Evolutionary conservation across 2,113 vertebrate species (phyloP), one percentile per base, ranked within the genome.

Genomic region (Eretmochelys imbricata): DNA sequence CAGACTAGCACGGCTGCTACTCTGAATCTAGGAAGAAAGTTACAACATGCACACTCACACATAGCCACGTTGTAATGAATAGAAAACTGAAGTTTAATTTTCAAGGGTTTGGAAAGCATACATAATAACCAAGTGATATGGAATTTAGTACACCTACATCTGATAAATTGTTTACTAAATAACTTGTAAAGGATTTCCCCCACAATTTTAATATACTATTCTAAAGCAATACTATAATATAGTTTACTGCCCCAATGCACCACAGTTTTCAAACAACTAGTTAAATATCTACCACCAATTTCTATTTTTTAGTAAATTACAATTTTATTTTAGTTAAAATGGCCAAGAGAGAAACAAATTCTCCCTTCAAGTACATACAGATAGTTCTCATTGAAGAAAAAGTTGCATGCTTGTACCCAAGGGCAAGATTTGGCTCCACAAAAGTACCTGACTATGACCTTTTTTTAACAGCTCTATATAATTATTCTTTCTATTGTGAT

Each of bases 291-390:
- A 29, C 19, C 4, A 14, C 81, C 78, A 75, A 49, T 29, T 55
- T 76, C n/a, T 14, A 91, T 78, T 81, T 54, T 65, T 65, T 0
- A 53, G 55, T 2, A 87, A 78, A 80, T 91, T 49, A 55, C 0
- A 59, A 59, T 86, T 86, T 82, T 38, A 82, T 55, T 78, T 82
- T 31, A 88, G 7, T 80, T 38, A 12, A 95, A 92, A 42, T 1
- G 69, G 69, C 81, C 50, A 6, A 13, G 31, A 11, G 20, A 88
- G 85, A 90, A 57, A 4, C 53, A 88, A 82, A 54, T 4, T 65
- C 51, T 35, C 51, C 14, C 72, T 12, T 85, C 31, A 1, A 10
- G 5, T 53, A 29, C 3, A 10, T 3, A 35, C 0, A 0, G 65
- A 1, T 9, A 35, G 7, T n/a, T 88, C 6, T 69, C 48, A 80